phyloP scores from a whole-genome alignment of 2,888 invertebrate genomes.

The Ophion ventricosus region DNA sequence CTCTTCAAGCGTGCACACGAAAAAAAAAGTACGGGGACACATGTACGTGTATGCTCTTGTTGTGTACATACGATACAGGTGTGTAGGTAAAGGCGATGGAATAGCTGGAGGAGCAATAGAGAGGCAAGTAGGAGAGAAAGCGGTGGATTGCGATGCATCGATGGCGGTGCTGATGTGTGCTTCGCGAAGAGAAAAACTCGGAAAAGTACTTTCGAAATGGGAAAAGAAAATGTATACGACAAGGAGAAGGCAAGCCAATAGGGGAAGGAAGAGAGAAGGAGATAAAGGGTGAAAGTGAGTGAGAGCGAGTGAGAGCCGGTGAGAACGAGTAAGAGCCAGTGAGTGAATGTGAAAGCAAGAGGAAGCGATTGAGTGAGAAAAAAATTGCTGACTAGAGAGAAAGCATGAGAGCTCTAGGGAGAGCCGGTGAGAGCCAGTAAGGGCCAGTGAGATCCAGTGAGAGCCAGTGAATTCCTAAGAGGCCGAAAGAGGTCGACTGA shows the following conservation, averaged over 20 bases:
- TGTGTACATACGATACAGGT: not conserved
- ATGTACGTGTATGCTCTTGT: not conserved
- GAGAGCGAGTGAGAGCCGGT: conserved; percentile 7
- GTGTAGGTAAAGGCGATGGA: conserved; percentile 28
- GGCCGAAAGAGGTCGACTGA: not conserved
- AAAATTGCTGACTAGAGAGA: too few species aligned
- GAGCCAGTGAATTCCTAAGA: not conserved
- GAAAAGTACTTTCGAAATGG: conserved; percentile 64
- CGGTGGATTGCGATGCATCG: conserved; percentile 32
- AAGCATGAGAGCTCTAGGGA: not conserved
- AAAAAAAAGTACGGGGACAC: conserved; percentile 29
- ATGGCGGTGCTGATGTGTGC: conserved; percentile 41
- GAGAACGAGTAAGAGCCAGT: conserved; percentile 24
- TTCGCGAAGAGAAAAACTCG: conserved; percentile 59
- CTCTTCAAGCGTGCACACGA: conserved; percentile 29
- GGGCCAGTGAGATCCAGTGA: too few species aligned
- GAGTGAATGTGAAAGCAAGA: too few species aligned
- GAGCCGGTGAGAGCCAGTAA: too few species aligned
- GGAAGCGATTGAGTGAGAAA: too few species aligned
- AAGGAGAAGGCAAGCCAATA: not conserved
- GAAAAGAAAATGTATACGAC: conserved; percentile 21
- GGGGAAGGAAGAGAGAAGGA: not conserved
- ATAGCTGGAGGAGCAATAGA: conserved; percentile 42
- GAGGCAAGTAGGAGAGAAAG: conserved; percentile 25
- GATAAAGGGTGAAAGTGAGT: not conserved